These are phyloP conservation scores for Lasioglossum baleicum DNA, from an alignment of 1,140 invertebrate genomes.

Conservation along the genomic window DNA sequence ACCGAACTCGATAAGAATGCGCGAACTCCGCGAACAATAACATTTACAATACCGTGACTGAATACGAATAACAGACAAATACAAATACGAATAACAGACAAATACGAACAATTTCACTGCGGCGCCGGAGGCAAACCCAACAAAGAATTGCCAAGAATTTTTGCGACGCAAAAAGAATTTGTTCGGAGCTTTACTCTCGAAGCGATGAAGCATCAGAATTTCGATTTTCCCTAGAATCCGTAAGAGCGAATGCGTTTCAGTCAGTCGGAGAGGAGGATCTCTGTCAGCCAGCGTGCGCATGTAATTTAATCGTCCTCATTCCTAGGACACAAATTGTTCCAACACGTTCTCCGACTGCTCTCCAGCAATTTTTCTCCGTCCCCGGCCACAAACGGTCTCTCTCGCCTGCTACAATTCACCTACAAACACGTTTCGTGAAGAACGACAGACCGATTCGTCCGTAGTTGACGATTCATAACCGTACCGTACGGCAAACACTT, in stretches of 20 bases:
- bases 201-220: neutral
- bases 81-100: too few relatives aligned
- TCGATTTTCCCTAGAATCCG: neutral
- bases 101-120: too few relatives aligned
- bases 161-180: too few relatives aligned
- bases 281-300: neutral
- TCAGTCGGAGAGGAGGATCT: neutral
- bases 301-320: constrained; percentile 15
- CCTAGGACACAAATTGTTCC: neutral
- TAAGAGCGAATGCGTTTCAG: neutral
- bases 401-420: neutral
- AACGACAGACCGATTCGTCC: neutral
- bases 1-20: too few relatives aligned
- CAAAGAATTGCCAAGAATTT: too few relatives aligned
- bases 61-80: too few relatives aligned
- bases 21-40: too few relatives aligned
- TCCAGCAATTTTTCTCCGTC: constrained; percentile 18
- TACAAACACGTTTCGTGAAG: neutral
- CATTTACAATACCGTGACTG: too few relatives aligned
- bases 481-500: neutral
- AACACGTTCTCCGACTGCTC: neutral
- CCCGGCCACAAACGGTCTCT: neutral
- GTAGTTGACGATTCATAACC: constrained; percentile 9
- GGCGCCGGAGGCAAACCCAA: too few relatives aligned
- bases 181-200: neutral